Conservation (phyloP, 2,113 vertebrate genomes). For the Rattus norvegicus region DNA sequence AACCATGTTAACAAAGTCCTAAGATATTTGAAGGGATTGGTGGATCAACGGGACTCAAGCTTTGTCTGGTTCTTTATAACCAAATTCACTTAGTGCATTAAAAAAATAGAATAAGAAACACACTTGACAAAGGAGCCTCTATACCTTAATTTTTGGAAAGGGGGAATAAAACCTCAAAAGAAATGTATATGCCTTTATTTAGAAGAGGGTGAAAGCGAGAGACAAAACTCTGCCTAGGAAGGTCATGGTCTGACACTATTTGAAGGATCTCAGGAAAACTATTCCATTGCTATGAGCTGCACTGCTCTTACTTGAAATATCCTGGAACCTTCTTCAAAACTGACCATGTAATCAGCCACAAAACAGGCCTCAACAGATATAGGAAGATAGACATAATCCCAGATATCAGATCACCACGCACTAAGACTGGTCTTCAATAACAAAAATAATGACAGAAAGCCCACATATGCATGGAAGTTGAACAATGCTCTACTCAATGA, state of each 20-base stretch:
- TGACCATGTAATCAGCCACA: too few species aligned
- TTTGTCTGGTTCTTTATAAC: constrained; percentile 14
- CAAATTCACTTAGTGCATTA: constrained; percentile 10
- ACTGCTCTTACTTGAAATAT: constrained; percentile 8
- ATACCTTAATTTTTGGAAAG: constrained; percentile 6
- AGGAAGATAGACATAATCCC: too few species aligned
- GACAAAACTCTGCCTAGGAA: not conserved
- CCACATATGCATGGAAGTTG: too few species aligned
- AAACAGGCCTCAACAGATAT: too few species aligned
- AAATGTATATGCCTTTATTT: not conserved
- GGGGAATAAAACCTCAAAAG: not conserved
- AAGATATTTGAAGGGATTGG: not conserved
- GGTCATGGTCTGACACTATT: not conserved
- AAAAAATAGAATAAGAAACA: not conserved
- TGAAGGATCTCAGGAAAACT: not conserved
- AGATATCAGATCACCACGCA: too few species aligned
- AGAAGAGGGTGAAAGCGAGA: constrained; percentile 4
- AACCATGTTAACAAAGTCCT: not conserved
- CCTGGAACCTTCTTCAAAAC: not conserved
- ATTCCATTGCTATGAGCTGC: not conserved
- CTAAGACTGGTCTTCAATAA: too few species aligned
- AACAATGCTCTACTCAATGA: too few species aligned
- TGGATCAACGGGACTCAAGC: constrained; percentile 22
- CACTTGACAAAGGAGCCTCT: constrained; percentile 1
- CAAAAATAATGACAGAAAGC: too few species aligned